Evolutionary conservation across 2,888 invertebrate genomes (phyloP), one percentile per base, ranked within the genome.

Genomic region (Oligia fasciuncula): DNA sequence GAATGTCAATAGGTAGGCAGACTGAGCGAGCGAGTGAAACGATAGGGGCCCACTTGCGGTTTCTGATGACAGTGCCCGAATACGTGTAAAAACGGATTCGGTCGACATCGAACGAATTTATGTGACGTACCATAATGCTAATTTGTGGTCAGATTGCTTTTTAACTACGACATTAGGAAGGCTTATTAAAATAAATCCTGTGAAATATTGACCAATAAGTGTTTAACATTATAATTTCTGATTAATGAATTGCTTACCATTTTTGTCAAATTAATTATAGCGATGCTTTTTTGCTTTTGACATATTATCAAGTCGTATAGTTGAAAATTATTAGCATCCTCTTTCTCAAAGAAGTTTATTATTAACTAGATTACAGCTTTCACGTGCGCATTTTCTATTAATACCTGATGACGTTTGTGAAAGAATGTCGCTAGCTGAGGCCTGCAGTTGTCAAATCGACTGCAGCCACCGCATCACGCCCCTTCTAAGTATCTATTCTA

Each of bases 1-100:
- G 89, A 92, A 91, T 93, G 91, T 93, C 91, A 92, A 92, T 92
- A 91, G 90, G 85, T 86, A 88, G 86, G 84, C 85, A 87, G 89
- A 80, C 85, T 82, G 75, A 84, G 81, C 83, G 75, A 80, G 82
- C 83, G 81, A 84, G 76, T 87, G 82, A 87, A 88, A 88, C 87
- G 79, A 85, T 84, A 88, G 87, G 84, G 90, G 85, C 89, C 88
- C 89, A 86, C 87, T 88, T 90, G 88, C 87, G 90, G 89, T 85
- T 84, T 83, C 70, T 85, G 87, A 86, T 88, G 84, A 85, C 85
- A 86, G 54, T 78, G 67, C 60, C 71, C 73, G 77, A 81, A 75
- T 79, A 62, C n/a, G 40, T 74, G 19, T 72, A 74, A 86, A 81
- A 80, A 83, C 78, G 29, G 69, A 75, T 71, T 74, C 57, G 23